Evolutionary conservation across 2,888 invertebrate genomes (phyloP).

Genomic region (Exephanes ischioxanthus): DNA sequence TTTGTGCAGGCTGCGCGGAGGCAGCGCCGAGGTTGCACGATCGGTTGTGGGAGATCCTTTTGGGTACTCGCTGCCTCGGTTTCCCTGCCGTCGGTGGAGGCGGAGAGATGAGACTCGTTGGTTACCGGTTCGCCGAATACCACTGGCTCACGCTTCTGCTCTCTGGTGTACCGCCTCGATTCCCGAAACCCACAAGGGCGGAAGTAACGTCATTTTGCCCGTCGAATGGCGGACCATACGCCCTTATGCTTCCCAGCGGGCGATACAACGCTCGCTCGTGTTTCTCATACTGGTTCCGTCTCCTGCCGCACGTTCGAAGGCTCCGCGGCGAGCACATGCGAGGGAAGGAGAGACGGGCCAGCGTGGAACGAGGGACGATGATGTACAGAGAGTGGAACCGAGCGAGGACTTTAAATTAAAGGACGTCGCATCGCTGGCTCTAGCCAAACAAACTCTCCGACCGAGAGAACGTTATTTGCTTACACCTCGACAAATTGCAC

Average conservation of each 20-base stretch:
- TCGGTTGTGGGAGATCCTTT: conserved; percentile 46
- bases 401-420: conserved; percentile 82
- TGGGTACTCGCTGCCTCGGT: conserved; percentile 33
- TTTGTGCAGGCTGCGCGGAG: conserved; percentile 79
- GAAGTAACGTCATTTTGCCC: too few species aligned
- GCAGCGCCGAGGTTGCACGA: conserved; percentile 67
- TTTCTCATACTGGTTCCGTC: conserved; percentile 21
- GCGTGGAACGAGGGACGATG: conserved; percentile 61
- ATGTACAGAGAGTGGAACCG: conserved; percentile 70
- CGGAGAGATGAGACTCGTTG: conserved; percentile 37
- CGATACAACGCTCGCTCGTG: not conserved
- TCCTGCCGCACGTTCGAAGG: conserved; percentile 7
- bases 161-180: not conserved
- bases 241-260: too few species aligned
- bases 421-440: conserved; percentile 81
- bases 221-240: too few species aligned
- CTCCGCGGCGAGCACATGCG: not conserved
- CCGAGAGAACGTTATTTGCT: conserved; percentile 80
- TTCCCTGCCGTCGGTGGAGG: conserved; percentile 21
- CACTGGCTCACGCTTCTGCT: conserved; percentile 18
- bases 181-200: not conserved
- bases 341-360: conserved; percentile 31
- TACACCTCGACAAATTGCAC: conserved; percentile 83
- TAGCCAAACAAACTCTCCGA: conserved; percentile 81
- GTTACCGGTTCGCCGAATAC: conserved; percentile 44